Evolutionary conservation across 2,888 invertebrate species (phyloP).

Genomic region (Drosophila fungiperda): DNA sequence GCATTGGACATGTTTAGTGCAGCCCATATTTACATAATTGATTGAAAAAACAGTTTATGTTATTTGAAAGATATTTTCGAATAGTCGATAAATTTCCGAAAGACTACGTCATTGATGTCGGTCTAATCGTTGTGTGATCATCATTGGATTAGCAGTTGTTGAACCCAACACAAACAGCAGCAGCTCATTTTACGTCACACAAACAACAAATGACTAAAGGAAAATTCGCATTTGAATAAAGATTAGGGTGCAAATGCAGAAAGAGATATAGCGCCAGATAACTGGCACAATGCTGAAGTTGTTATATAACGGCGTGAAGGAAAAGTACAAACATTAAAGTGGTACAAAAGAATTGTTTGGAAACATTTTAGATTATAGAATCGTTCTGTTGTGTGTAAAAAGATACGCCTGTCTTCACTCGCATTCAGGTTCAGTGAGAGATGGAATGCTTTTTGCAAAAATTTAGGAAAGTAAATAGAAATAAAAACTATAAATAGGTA

Average conservation of each 20-base stretch:
- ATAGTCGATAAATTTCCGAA: background rate
- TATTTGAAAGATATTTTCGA: background rate
- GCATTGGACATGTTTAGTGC: background rate
- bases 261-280: conserved; percentile 39
- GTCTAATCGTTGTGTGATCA: conserved; percentile 21
- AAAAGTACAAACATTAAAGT: conserved; percentile 12
- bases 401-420: conserved; percentile 46
- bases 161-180: conserved; percentile 58
- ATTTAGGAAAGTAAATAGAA: conserved; percentile 1
- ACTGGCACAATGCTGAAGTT: conserved; percentile 19
- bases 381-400: conserved; percentile 44
- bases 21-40: background rate
- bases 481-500: conserved; percentile 60
- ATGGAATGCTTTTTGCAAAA: conserved; percentile 27
- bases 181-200: conserved; percentile 49
- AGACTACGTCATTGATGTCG: background rate
- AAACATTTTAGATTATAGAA: conserved; percentile 54
- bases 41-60: background rate
- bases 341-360: conserved; percentile 12
- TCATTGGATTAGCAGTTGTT: conserved; percentile 77
- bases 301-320: conserved; percentile 62
- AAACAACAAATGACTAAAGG: background rate
- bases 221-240: conserved; percentile 46
- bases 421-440: conserved; percentile 12
- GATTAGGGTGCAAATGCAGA: conserved; percentile 14